Evolutionary conservation across 1,140 invertebrate species (phyloP).

Genomic region (Ericerus pela): DNA sequence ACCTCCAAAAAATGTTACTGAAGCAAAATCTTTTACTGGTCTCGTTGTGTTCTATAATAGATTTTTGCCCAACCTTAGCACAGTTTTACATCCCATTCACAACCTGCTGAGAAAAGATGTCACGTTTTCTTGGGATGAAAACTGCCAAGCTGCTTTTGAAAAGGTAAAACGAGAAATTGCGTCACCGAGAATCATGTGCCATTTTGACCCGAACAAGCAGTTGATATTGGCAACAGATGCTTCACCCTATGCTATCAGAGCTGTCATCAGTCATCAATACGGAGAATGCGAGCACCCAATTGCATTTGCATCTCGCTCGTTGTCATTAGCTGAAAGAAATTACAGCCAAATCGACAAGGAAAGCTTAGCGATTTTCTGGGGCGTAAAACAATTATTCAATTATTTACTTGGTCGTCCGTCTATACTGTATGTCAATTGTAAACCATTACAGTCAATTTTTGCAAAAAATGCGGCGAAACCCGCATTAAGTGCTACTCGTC

Average conservation of each 20-base stretch:
- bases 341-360: constrained; percentile 35
- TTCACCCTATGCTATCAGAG: constrained; percentile 26
- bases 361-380: constrained; percentile 31
- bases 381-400: constrained; percentile 31
- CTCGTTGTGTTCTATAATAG: constrained; percentile 20
- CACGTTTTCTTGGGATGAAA: constrained; percentile 17
- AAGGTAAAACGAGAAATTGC: constrained; percentile 17
- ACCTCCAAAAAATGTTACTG: constrained; percentile 25
- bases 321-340: constrained; percentile 25
- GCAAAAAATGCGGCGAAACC: constrained; percentile 26
- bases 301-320: constrained; percentile 27
- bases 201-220: constrained; percentile 24
- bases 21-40: constrained; percentile 19
- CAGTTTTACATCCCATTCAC: constrained; percentile 17
- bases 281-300: constrained; percentile 26
- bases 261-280: constrained; percentile 27
- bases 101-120: constrained; percentile 17
- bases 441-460: constrained; percentile 16
- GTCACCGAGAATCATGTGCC: constrained; percentile 20
- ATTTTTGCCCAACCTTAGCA: constrained; percentile 17
- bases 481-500: constrained; percentile 1
- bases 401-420: constrained; percentile 17
- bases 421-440: constrained; percentile 13
- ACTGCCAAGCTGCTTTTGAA: constrained; percentile 18
- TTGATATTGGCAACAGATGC: constrained; percentile 28